Percentiles rank a stretch among this genome's conserved stretches.
phyloP scores from a whole-genome alignment of 2,113 vertebrate genomes.

The Nothobranchius furzeri region DNA sequence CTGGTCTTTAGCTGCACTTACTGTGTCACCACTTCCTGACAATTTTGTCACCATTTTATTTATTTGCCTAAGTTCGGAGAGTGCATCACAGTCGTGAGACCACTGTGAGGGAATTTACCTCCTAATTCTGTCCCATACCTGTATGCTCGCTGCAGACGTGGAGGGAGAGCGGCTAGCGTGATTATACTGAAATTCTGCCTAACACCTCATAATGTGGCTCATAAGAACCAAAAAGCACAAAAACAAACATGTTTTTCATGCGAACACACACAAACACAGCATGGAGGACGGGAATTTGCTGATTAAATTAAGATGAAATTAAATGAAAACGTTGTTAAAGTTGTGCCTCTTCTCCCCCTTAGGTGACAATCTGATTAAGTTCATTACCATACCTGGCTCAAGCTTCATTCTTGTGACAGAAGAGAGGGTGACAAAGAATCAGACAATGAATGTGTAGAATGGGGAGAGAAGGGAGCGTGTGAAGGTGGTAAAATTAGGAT shows the following conservation, averaged over 20 bases:
- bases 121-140: slow-evolving; percentile 55
- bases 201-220: slow-evolving; percentile 45
- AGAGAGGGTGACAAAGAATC: slow-evolving; percentile 32
- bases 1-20: slow-evolving; percentile 12
- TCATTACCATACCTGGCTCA: slow-evolving; percentile 62
- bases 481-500: slow-evolving; percentile 39
- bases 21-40: neutral
- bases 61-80: slow-evolving; percentile 16
- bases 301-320: slow-evolving; percentile 61
- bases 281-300: slow-evolving; percentile 18
- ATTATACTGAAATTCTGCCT: slow-evolving; percentile 65
- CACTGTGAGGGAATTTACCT: slow-evolving; percentile 32
- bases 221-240: slow-evolving; percentile 21
- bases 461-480: neutral
- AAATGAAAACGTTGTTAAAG: slow-evolving; percentile 49
- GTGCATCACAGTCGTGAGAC: slow-evolving; percentile 28
- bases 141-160: slow-evolving; percentile 22
- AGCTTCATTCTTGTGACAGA: slow-evolving; percentile 26
- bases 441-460: slow-evolving; percentile 2
- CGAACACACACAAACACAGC: slow-evolving; percentile 3
- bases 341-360: slow-evolving; percentile 25
- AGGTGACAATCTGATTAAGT: slow-evolving; percentile 57
- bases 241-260: neutral
- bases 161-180: slow-evolving; percentile 56
- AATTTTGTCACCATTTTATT: slow-evolving; percentile 24